phyloP scores from a whole-genome alignment of 2,797 vertebrate genomes.

The Melanogrammus aeglefinus region DNA sequence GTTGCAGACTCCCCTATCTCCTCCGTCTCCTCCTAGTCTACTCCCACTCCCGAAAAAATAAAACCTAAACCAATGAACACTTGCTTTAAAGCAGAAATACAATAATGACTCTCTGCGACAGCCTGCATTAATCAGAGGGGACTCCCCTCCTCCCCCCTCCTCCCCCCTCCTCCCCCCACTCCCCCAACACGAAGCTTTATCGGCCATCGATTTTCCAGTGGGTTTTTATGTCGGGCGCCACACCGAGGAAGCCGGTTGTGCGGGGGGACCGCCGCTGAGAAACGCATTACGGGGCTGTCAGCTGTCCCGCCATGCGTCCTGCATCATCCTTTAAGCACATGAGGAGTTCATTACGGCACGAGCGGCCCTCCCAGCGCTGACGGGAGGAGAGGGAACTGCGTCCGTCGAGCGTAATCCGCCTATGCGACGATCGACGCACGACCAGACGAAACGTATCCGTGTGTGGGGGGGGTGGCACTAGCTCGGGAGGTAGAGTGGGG shows the following conservation, averaged over 20 bases:
- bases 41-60: not conserved
- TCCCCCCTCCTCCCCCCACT: conserved; percentile 25
- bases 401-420: conserved; percentile 43
- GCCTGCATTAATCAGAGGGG: conserved; percentile 77
- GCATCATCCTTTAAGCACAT: conserved; percentile 88
- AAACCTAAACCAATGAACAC: conserved; percentile 63
- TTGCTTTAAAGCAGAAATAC: conserved; percentile 66
- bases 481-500: too few relatives aligned
- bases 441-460: too few relatives aligned
- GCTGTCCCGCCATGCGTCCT: conserved; percentile 78
- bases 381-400: conserved; percentile 61
- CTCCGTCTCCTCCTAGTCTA: not conserved
- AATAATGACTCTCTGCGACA: conserved; percentile 74
- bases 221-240: conserved; percentile 74
- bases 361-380: conserved; percentile 72
- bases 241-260: conserved; percentile 65
- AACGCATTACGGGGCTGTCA: conserved; percentile 86
- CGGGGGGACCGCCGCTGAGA: conserved; percentile 74
- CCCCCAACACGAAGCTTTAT: conserved; percentile 79
- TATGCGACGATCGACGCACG: conserved; percentile 14
- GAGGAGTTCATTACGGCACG: conserved; percentile 85
- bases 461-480: too few relatives aligned
- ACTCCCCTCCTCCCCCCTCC: too few relatives aligned
- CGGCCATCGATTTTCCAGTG: conserved; percentile 82
- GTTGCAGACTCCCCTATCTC: not conserved